Percentiles rank a stretch among this genome's conserved stretches.
These are phyloP conservation scores for Triplophysa dalaica DNA, from an alignment of 2,113 vertebrate species.

Conservation along the genomic window DNA sequence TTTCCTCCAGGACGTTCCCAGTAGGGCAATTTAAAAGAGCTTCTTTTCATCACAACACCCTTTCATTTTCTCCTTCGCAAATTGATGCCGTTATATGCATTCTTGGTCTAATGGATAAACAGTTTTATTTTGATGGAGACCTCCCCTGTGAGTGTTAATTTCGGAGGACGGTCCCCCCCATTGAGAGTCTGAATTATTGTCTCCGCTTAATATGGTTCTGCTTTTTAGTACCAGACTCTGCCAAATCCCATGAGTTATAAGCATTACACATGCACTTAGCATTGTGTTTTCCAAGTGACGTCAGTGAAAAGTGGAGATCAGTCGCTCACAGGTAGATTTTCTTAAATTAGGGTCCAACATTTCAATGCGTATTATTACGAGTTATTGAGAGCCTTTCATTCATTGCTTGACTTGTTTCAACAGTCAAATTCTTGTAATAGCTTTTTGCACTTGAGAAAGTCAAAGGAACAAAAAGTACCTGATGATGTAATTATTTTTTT, in stretches of 20 bases:
- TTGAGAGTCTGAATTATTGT: slow-evolving; percentile 47
- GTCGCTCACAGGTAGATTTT: slow-evolving; percentile 26
- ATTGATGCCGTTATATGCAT: slow-evolving; percentile 24
- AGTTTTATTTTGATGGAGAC: slow-evolving; percentile 40
- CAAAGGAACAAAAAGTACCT: slow-evolving; percentile 52
- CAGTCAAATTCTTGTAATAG: slow-evolving; percentile 42
- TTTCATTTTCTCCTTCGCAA: slow-evolving; percentile 37
- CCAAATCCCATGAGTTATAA: slow-evolving; percentile 48
- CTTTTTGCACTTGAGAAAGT: slow-evolving; percentile 51
- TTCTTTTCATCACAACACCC: neutral
- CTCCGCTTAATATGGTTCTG: slow-evolving; percentile 41
- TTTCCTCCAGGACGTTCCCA: neutral
- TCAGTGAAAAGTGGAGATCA: slow-evolving; percentile 16
- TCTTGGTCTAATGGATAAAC: slow-evolving; percentile 33
- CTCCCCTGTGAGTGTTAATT: slow-evolving; percentile 35
- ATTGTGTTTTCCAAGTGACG: slow-evolving; percentile 38
- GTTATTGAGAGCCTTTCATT: slow-evolving; percentile 51
- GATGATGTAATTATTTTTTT: slow-evolving; percentile 65
- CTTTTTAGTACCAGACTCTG: slow-evolving; percentile 39
- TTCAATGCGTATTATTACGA: slow-evolving; percentile 33
- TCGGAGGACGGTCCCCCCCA: neutral
- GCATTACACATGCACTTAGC: slow-evolving; percentile 48
- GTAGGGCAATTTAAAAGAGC: slow-evolving; percentile 9
- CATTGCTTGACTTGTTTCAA: slow-evolving; percentile 44
- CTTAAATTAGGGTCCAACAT: neutral